Percentiles rank a stretch among this genome's conserved stretches.
These are phyloP conservation scores for Toxotes jaculatrix DNA, from an alignment of 2,113 vertebrate genomes.

Conservation along the genomic window DNA sequence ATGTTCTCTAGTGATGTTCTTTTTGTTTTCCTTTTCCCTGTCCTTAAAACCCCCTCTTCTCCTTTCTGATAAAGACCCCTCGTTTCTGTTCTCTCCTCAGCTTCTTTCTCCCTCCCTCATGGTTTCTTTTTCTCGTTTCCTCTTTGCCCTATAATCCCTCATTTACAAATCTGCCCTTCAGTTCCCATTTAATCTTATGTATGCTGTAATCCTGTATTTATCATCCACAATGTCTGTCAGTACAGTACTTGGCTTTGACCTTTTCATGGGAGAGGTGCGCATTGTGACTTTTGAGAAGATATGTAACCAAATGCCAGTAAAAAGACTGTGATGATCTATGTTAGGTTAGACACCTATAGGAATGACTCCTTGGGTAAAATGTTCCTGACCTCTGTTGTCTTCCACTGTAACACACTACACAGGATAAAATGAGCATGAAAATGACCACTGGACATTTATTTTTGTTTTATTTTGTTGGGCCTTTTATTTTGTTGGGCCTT, in stretches of 20 bases:
- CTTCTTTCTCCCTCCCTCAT: not conserved
- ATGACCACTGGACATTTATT: not conserved
- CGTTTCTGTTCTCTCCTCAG: not conserved
- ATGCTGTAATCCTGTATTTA: constrained; percentile 41
- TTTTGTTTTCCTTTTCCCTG: not conserved
- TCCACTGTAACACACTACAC: not conserved
- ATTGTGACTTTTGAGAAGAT: not conserved
- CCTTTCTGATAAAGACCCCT: not conserved
- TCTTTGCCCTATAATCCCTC: constrained; percentile 17
- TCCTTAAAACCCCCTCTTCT: not conserved
- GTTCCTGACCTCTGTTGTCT: not conserved
- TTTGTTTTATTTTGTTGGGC: not conserved
- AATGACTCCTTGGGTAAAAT: not conserved
- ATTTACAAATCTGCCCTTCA: constrained; percentile 31
- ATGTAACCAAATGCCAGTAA: not conserved
- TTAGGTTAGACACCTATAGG: not conserved
- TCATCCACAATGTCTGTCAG: constrained; percentile 13
- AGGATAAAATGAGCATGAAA: not conserved
- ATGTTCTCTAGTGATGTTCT: not conserved
- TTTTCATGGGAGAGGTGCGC: constrained; percentile 19
- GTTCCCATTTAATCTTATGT: constrained; percentile 28
- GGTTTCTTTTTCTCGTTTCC: not conserved
- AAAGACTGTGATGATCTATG: not conserved
- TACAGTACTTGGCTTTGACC: not conserved
- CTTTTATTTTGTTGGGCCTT: too few species aligned